Base-by-base conservation (phyloP, 2,888 invertebrate species). In the Oligia strigilis region DNA sequence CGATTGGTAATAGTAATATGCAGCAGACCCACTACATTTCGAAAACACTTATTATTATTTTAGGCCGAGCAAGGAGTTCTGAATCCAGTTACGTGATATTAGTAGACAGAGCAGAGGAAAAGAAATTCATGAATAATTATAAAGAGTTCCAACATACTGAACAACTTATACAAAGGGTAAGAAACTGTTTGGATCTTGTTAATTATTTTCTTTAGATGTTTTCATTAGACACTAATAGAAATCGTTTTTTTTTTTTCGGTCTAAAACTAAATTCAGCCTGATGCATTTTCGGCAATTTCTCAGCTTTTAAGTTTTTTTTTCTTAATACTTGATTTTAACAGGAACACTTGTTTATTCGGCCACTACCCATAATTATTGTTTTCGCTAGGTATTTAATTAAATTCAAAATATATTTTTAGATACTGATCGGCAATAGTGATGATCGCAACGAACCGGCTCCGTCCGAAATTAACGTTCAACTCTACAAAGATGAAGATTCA, bases 51-150 rank as follows among this genome's bases (percentile, higher is more conserved):
- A 11, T 70, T 1, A 69, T 82, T 66, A 67, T 90, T 89, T 66
- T 75, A 97, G 97, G 97, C 2, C 97, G 99, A 77, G 99, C 99
- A 0, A 97, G 98, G n/a, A 97, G 97, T 88, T 91, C 92, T 6
- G 93, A 97, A 0, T 98, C 98, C n/a, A 94, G 94, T 17, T 98
- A 97, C 88, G 95, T 97, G 0, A 94, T 98, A 46, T 92, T 98
- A 89, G 87, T 98, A 0, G 91, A 97, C 4, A 77, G 88, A 0
- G 3, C 72, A 0, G 94, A 97, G 0, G 23, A 77, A 77, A 2
- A 0, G 0, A 95, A 92, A 82, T 96, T 96, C 80, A 23, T 46
- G 62, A 84, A 77, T 9, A 92, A 94, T 90, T 97, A 98, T 80
- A 0, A 9, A 0, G 92, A 92, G 1, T 98, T 96, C 90, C 95